phyloP scores from a whole-genome alignment of 2,113 vertebrate species.

The Scomber colias region DNA sequence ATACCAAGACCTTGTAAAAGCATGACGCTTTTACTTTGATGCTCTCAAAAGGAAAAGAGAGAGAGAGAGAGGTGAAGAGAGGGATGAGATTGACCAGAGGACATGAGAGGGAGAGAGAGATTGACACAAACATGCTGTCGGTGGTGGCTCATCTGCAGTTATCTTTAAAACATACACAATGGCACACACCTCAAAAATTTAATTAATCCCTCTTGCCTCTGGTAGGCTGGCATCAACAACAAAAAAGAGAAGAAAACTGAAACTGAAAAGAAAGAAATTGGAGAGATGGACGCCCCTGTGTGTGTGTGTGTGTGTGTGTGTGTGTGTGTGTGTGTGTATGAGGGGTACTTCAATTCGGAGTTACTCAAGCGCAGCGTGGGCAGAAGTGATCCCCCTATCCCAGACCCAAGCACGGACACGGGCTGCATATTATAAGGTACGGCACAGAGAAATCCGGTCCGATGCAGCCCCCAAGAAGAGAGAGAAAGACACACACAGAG shows the following conservation, averaged over 20 bases:
- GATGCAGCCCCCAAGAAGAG: slow-evolving; percentile 12
- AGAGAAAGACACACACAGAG: slow-evolving; percentile 11
- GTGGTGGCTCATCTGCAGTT: background rate
- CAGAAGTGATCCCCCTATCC: slow-evolving; percentile 24
- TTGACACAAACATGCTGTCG: slow-evolving; percentile 1
- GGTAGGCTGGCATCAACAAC: background rate
- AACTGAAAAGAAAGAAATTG: background rate
- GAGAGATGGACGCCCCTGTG: too few relatives aligned
- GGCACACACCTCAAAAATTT: background rate
- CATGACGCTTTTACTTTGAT: slow-evolving; percentile 49
- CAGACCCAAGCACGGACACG: slow-evolving; percentile 37
- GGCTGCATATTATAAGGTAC: slow-evolving; percentile 46
- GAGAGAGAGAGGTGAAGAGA: background rate
- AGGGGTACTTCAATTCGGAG: slow-evolving; percentile 38
- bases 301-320: too few relatives aligned
- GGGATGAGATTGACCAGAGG: background rate
- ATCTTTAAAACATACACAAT: background rate
- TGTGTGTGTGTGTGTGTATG: too few relatives aligned
- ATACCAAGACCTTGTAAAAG: slow-evolving; percentile 24
- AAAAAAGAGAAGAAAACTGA: background rate
- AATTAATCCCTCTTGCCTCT: background rate
- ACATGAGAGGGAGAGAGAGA: background rate
- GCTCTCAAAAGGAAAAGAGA: background rate
- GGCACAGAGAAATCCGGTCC: slow-evolving; percentile 40
- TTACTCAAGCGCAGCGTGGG: slow-evolving; percentile 43